phyloP scores from a whole-genome alignment of 2,888 invertebrate species.

The Lucinisca nassula region DNA sequence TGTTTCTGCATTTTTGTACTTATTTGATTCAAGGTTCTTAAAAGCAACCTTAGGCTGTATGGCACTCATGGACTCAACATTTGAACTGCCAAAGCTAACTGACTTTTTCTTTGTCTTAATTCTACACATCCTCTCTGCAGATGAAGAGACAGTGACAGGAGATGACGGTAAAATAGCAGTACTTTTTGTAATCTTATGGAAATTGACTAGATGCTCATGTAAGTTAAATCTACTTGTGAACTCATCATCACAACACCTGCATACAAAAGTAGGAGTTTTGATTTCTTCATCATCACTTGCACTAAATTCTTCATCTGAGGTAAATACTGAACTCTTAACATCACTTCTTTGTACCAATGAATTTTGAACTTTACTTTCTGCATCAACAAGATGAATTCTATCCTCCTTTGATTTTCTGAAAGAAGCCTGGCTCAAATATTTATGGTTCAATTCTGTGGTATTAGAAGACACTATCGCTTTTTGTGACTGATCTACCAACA shows the following conservation, averaged over 20 bases:
- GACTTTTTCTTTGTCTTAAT: neutral
- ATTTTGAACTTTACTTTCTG: too few species aligned
- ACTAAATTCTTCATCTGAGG: neutral
- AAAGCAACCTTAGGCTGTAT: too few species aligned
- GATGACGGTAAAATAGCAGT: neutral
- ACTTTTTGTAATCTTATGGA: neutral
- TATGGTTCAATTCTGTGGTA: too few species aligned
- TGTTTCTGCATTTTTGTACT: neutral
- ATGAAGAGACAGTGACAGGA: neutral
- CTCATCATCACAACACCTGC: neutral
- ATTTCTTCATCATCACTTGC: neutral
- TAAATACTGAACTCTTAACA: too few species aligned
- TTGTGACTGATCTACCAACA: too few species aligned
- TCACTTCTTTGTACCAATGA: too few species aligned
- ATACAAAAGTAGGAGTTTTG: neutral
- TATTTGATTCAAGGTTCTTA: too few species aligned
- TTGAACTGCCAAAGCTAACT: neutral
- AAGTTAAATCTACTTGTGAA: neutral
- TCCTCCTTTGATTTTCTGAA: too few species aligned
- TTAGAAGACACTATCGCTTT: too few species aligned
- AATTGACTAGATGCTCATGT: neutral
- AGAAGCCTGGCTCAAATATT: too few species aligned
- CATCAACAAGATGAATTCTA: too few species aligned
- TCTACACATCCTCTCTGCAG: neutral
- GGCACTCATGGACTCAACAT: too few species aligned